Evolutionary conservation across 2,888 invertebrate species (phyloP).

Genomic region (Cinara cedri): DNA sequence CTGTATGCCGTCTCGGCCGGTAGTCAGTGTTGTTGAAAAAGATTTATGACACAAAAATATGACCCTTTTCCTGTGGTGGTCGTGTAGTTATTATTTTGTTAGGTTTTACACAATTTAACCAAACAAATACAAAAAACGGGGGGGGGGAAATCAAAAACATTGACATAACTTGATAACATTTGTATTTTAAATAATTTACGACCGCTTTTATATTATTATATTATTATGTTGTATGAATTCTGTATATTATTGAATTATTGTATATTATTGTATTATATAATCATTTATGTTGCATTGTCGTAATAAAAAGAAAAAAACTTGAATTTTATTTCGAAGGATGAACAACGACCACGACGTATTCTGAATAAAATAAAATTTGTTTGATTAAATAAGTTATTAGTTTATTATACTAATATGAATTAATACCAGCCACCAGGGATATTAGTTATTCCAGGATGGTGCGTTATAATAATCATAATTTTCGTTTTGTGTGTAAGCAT

Average conservation of each 20-base stretch:
- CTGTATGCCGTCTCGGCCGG: slow-evolving; percentile 36
- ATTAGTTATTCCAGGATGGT: not conserved
- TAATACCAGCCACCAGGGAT: too few relatives aligned
- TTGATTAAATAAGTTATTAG: too few relatives aligned
- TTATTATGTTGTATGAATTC: too few relatives aligned
- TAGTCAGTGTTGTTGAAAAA: slow-evolving; percentile 40
- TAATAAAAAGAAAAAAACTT: too few relatives aligned
- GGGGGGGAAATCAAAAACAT: slow-evolving; percentile 34
- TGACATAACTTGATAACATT: slow-evolving; percentile 31
- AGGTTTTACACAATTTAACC: slow-evolving; percentile 22
- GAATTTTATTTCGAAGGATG: too few relatives aligned
- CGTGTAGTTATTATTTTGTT: slow-evolving; percentile 38
- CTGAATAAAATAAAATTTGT: slow-evolving; percentile 13
- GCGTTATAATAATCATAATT: too few relatives aligned
- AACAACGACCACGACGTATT: not conserved
- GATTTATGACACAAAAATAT: slow-evolving; percentile 53
- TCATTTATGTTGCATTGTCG: too few relatives aligned
- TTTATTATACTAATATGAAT: too few relatives aligned
- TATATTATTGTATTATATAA: too few relatives aligned
- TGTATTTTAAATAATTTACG: slow-evolving; percentile 43
- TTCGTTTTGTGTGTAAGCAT: too few relatives aligned
- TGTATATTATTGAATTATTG: too few relatives aligned
- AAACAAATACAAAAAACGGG: slow-evolving; percentile 21
- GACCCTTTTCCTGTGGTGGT: slow-evolving; percentile 46
- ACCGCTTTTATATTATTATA: too few relatives aligned